Evolutionary conservation across 2,797 vertebrate species (phyloP).

Genomic region (Lepus oiostolus): DNA sequence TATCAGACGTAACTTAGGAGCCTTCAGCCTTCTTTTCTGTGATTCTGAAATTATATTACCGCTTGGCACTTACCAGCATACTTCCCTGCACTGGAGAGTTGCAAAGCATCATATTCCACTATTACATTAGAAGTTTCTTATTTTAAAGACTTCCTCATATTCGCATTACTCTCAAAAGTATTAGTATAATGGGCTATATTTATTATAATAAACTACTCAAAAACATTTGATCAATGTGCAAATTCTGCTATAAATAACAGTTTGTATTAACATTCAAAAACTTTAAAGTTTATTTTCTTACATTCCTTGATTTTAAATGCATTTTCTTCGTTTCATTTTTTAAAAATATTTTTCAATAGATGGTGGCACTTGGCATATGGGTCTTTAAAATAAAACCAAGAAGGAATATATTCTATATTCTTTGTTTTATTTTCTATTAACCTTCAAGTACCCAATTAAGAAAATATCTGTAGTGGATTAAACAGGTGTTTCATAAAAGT

Average conservation of each 20-base stretch:
- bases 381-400: not conserved
- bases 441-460: not conserved
- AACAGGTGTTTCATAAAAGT: not conserved
- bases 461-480: not conserved
- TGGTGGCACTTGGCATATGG: not conserved
- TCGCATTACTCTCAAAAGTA: not conserved
- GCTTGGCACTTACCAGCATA: not conserved
- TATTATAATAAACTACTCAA: not conserved
- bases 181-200: not conserved
- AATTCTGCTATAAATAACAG: not conserved
- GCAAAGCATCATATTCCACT: not conserved
- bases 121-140: not conserved
- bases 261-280: not conserved
- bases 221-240: not conserved
- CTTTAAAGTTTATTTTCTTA: constrained; percentile 10
- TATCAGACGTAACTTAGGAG: not conserved
- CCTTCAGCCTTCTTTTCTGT: not conserved
- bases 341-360: not conserved
- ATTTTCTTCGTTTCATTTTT: not conserved
- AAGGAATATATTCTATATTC: not conserved
- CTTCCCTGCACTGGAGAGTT: not conserved
- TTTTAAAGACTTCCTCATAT: not conserved
- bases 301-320: not conserved
- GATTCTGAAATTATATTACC: not conserved
- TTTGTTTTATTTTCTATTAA: not conserved